A percentile compares a stretch with the other conserved stretches of the same genome.
Conservation (phyloP, 2,113 vertebrate genomes). For the Corvus cornix region DNA sequence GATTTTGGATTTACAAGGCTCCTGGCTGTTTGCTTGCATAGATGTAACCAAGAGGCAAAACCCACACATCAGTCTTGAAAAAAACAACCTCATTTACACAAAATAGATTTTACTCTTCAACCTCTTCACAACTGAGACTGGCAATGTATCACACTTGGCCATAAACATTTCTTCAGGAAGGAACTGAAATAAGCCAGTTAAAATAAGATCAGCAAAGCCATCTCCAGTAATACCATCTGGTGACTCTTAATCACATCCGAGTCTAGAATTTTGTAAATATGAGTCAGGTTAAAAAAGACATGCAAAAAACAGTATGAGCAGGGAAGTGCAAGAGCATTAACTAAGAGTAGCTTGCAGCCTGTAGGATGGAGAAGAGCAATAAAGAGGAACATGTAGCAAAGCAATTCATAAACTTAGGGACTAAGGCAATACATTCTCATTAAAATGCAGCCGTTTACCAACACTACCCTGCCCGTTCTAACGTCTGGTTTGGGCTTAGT, state of each 20-base stretch:
- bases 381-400: not conserved
- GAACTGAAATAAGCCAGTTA: conserved; percentile 33
- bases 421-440: not conserved
- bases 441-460: not conserved
- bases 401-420: not conserved
- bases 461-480: not conserved
- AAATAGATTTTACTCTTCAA: conserved; percentile 1
- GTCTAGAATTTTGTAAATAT: not conserved
- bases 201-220: conserved; percentile 30
- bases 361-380: not conserved
- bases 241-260: conserved; percentile 21
- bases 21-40: not conserved
- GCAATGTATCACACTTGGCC: not conserved
- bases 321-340: not conserved
- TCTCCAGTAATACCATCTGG: conserved; percentile 37
- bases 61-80: not conserved
- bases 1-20: conserved; percentile 23
- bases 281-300: conserved; percentile 26
- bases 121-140: not conserved
- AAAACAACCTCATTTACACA: not conserved
- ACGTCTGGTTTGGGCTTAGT: not conserved
- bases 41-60: not conserved
- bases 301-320: not conserved
- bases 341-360: not conserved
- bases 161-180: conserved; percentile 33